phyloP scores from a whole-genome alignment of 2,113 vertebrate genomes.

The Phalacrocorax aristotelis region DNA sequence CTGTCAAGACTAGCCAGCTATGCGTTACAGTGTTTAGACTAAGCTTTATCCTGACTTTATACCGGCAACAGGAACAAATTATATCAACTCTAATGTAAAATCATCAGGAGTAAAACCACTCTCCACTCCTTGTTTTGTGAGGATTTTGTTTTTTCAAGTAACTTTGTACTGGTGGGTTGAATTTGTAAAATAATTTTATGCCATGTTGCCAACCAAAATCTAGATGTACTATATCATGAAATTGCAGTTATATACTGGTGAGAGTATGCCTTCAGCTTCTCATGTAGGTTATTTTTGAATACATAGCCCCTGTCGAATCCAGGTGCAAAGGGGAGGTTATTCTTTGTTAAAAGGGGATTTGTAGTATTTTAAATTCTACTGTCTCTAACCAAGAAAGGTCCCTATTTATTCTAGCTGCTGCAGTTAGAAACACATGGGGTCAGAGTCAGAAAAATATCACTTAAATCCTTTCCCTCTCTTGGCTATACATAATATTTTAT shows the following conservation, averaged over 20 bases:
- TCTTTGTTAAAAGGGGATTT: not conserved
- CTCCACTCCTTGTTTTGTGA: not conserved
- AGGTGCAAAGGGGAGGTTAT: not conserved
- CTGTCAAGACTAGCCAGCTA: not conserved
- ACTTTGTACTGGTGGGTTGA: not conserved
- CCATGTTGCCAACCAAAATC: not conserved
- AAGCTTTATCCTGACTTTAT: not conserved
- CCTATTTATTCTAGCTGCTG: not conserved
- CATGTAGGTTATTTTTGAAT: not conserved
- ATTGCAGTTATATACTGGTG: not conserved
- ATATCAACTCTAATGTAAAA: not conserved
- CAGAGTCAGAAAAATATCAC: not conserved
- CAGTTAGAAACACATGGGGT: not conserved
- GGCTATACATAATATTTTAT: not conserved
- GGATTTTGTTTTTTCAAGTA: not conserved
- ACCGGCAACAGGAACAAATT: not conserved
- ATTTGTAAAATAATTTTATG: not conserved
- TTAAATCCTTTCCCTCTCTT: not conserved
- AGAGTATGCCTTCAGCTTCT: not conserved
- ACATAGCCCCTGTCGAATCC: not conserved
- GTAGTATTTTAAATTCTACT: not conserved
- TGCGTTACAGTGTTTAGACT: not conserved
- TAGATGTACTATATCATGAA: not conserved
- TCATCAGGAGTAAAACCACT: not conserved
- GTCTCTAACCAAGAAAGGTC: not conserved